Evolutionary conservation across 2,888 invertebrate species (phyloP), one percentile per base, ranked within the genome.

Genomic region (Pyrrhia umbra): DNA sequence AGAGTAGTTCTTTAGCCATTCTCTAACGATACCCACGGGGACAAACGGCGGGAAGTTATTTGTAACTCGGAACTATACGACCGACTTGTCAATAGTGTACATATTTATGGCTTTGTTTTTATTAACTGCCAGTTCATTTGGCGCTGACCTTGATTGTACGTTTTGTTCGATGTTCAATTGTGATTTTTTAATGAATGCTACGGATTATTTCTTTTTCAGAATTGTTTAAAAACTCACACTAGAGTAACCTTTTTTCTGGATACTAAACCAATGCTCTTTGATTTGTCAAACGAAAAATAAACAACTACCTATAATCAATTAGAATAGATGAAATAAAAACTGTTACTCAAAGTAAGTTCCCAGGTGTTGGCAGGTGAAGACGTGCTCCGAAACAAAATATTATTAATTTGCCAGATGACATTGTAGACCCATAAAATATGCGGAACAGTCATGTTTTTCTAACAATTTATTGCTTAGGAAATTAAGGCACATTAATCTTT

Each of bases 401-500:
- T 51, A 58, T 63, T 46, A 65, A 62, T 63, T 56, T 27, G 10
- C 43, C 39, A 60, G 49, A 34, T 52, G 66, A 68, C 57, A 64
- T 40, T 50, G 23, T 67, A 56, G 56, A 30, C 51, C 42, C 43
- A 39, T 74, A 68, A 71, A 69, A 65, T 50, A 57, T 59, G 37
- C 47, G 42, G 42, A 68, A 68, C 40, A 59, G 47, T 67, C 64
- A 64, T 67, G 70, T 73, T 68, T 58, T 45, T 52, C 27, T n/a
- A 45, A 59, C 40, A 60, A 77, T 69, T 75, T 79, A 77, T 77
- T 58, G 65, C 49, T 59, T 21, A 54, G 62, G 43, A 71, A 68
- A 79, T 77, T 72, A 72, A 71, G 65, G 49, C 9, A 54, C 54
- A 75, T 75, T 72, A 75, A 77, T 77, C 70, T 68, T 67, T 59